Base-by-base conservation (phyloP, 2,888 invertebrate genomes). In the Mythimna loreyi region DNA sequence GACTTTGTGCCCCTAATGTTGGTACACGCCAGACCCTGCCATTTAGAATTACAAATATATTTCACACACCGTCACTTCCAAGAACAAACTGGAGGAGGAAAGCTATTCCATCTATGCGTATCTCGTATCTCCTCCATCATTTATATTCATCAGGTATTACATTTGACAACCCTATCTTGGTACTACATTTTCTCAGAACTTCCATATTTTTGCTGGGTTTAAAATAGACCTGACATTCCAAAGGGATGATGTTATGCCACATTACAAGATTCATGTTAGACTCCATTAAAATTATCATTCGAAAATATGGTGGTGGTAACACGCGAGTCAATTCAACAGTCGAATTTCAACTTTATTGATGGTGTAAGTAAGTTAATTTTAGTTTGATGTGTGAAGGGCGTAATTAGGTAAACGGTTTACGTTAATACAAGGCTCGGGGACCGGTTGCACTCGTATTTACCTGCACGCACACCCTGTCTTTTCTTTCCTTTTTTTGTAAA, bases 401-500 rank as follows among this genome's bases (percentile, higher is more conserved):
- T 91, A 91, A 92, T 92, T 93, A 92, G 83, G 89, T 89, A 86
- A 88, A 90, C 89, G 91, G 92, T 93, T 91, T 91, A 86, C 84
- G 87, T 88, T 91, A 90, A 92, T 91, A 89, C 87, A 87, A 88
- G 89, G 78, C 85, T 84, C 67, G 73, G 66, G 72, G 89, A 90
- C 91, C 88, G 89, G 90, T 91, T 90, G 87, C 84, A 82, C 82
- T 87, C 76, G 87, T 86, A 87, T 92, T 93, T 94, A 92, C 90
- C 91, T 90, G 92, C 93, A 94, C 93, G 94, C 91, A 90, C 81
- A 72, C 76, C 76, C 70, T 56, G 60, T 77, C 68, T 75, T 79
- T 71, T 69, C 28, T 50, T 75, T 47, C 36, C 47, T 60, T 66
- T 80, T 79, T 84, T 81, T 80, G 77, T 82, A 81, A 86, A 82